Evolutionary conservation across 2,888 invertebrate genomes (phyloP).

Genomic region (Caradrina clavipalpis): DNA sequence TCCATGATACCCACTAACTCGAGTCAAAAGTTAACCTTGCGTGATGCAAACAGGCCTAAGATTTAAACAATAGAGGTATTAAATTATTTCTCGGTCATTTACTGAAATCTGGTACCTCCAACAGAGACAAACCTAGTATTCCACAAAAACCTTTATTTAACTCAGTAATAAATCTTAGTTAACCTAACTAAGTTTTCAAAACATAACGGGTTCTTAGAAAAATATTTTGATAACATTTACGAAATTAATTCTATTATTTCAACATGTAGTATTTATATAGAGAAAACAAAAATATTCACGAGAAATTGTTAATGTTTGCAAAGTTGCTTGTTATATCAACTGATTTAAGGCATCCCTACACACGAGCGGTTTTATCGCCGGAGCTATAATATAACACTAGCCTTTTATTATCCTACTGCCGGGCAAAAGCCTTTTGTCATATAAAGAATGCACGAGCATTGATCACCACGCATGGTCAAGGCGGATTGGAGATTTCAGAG

Average conservation of each 20-base stretch:
- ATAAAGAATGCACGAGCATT: no score
- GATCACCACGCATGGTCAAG: no score
- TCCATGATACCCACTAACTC: no score
- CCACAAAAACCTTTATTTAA: constrained; percentile 26
- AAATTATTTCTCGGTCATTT: constrained; percentile 12
- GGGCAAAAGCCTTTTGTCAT: no score
- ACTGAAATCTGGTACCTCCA: constrained; percentile 9
- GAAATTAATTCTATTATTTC: constrained; percentile 26
- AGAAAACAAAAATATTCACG: constrained; percentile 22
- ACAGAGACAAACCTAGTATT: constrained; percentile 5
- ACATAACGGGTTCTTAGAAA: constrained; percentile 8
- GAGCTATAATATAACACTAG: no score
- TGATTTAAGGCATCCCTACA: background rate
- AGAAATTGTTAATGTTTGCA: constrained; percentile 7
- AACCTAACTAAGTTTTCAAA: constrained; percentile 13
- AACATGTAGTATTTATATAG: constrained; percentile 8
- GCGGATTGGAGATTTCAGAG: no score
- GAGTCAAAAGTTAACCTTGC: no score
- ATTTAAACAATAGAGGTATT: constrained; percentile 11
- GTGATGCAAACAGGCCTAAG: no score
- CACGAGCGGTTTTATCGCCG: no score
- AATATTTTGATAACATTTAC: constrained; percentile 46
- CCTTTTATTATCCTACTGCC: no score
- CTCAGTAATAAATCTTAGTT: constrained; percentile 20
- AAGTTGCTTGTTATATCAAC: constrained; percentile 11